Evolutionary conservation across 2,888 invertebrate genomes (phyloP).

Genomic region (Luperina testacea): DNA sequence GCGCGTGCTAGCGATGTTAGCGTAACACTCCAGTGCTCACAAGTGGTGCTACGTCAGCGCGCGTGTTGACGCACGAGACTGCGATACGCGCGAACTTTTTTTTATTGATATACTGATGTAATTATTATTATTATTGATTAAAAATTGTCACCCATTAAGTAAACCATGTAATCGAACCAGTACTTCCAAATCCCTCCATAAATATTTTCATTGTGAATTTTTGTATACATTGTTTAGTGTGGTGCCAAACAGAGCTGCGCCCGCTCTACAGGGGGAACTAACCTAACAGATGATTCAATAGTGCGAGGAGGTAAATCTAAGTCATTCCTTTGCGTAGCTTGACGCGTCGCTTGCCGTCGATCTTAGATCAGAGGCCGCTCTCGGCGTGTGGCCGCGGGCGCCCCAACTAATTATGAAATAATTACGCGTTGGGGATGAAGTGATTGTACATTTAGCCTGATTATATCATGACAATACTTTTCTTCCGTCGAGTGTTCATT

Average conservation of each 20-base stretch:
- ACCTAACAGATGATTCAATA: conserved; percentile 43
- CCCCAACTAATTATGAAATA: conserved; percentile 40
- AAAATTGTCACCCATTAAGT: conserved; percentile 45
- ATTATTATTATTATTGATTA: conserved; percentile 53
- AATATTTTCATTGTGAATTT: conserved; percentile 57
- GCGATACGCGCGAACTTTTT: conserved; percentile 50
- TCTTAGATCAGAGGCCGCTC: conserved; percentile 38
- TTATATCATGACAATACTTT: conserved; percentile 65
- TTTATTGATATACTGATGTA: conserved; percentile 50
- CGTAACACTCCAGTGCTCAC: conserved; percentile 72
- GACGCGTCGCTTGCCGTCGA: conserved; percentile 66
- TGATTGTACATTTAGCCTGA: conserved; percentile 43
- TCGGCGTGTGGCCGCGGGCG: conserved; percentile 21
- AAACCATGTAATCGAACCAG: conserved; percentile 58
- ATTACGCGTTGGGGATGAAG: conserved; percentile 31
- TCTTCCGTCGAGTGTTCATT: conserved; percentile 55
- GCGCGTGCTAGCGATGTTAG: neutral
- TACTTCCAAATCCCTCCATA: conserved; percentile 77
- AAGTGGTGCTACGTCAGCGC: conserved; percentile 76
- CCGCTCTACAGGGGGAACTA: conserved; percentile 52
- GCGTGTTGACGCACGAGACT: conserved; percentile 32
- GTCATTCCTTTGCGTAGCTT: conserved; percentile 82
- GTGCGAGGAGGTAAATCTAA: conserved; percentile 75
- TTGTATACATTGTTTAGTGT: conserved; percentile 67
- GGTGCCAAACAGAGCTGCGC: conserved; percentile 61